Conservation (phyloP, 2,888 invertebrate genomes). For the Parnassius apollo region DNA sequence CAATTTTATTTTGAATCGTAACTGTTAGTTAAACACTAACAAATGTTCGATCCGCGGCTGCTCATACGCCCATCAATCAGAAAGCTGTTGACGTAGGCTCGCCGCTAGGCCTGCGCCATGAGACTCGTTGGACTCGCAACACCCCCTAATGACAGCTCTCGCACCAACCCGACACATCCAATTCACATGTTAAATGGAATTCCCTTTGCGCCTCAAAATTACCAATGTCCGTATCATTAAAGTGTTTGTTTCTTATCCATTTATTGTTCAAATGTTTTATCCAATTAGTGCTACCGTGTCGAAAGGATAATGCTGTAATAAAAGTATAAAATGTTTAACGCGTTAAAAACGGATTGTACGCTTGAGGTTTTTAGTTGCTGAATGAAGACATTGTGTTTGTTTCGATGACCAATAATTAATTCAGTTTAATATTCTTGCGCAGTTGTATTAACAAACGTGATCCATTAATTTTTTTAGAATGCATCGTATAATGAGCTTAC, state of each 20-base stretch:
- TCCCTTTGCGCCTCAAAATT: slow-evolving; percentile 74
- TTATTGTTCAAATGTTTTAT: slow-evolving; percentile 72
- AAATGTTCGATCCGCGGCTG: slow-evolving; percentile 58
- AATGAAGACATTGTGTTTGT: slow-evolving; percentile 15
- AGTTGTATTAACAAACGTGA: slow-evolving; percentile 2
- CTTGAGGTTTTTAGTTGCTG: slow-evolving; percentile 1
- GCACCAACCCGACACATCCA: slow-evolving; percentile 68
- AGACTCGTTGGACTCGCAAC: slow-evolving; percentile 36
- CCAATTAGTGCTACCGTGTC: slow-evolving; percentile 82
- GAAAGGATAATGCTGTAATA: slow-evolving; percentile 78
- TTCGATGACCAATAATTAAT: background rate
- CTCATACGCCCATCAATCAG: slow-evolving; percentile 71
- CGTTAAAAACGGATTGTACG: slow-evolving; percentile 70
- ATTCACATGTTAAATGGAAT: slow-evolving; percentile 81
- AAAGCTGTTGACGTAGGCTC: slow-evolving; percentile 47
- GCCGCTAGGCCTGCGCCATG: slow-evolving; percentile 39
- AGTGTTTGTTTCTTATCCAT: slow-evolving; percentile 76
- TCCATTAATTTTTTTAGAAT: slow-evolving; percentile 13
- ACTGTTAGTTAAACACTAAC: slow-evolving; percentile 78
- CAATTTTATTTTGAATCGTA: slow-evolving; percentile 73
- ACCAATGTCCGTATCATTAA: slow-evolving; percentile 69
- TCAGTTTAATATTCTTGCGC: background rate
- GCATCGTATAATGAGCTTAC: slow-evolving; percentile 39
- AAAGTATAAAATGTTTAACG: slow-evolving; percentile 71
- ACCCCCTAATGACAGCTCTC: slow-evolving; percentile 65